Base-by-base conservation (phyloP, 2,113 vertebrate species). In the Rhodinocichla rosea region DNA sequence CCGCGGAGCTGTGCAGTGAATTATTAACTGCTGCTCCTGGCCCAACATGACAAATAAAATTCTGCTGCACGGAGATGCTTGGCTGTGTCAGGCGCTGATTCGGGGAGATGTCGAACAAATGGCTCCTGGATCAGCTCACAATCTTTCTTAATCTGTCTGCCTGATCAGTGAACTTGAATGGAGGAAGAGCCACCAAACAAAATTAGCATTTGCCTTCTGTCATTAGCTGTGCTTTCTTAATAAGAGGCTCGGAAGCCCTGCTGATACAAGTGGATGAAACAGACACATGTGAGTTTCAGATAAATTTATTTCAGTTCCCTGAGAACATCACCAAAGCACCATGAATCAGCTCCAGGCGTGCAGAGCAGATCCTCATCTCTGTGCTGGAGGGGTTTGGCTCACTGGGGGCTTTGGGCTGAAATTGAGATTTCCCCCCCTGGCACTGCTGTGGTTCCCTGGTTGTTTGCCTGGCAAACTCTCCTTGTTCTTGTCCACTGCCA, bases 1-100 rank as follows among this genome's bases (percentile, higher is more conserved):
- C 37, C 75, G 30, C 7, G 83, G 92, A 92, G 68, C 88, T 83
- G 83, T 30, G 81, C 69, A 60, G 83, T 92, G 94, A 96, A 94
- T 97, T 95, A 96, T 92, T 69, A 92, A 78, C 89, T 53, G 89
- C 75, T 7, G 56, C 79, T 92, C 21, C 76, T 8, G 84, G 88
- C 87, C 76, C 91, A 56, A 93, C 47, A 32, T 88, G 94, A 95
- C 95, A 96, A 93, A 96, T 90, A 96, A 94, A 97, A 97, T 92
- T 68, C 83, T 55, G 1, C 57, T 59, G 68, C 87, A 32, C 71
- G 70, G 87, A 85, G 92, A 76, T 79, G 44, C 86, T 95, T 77
- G 30, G 2, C 74, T 55, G 91, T 94, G 93, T 71, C 92, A 33
- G 67, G 81, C 81, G 64, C 82, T 39, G 92, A 87, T 93, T 45